Percentiles rank a stretch among this genome's conserved stretches.
Conservation (phyloP, 2,113 vertebrate genomes). For the Hippocampus zosterae region DNA sequence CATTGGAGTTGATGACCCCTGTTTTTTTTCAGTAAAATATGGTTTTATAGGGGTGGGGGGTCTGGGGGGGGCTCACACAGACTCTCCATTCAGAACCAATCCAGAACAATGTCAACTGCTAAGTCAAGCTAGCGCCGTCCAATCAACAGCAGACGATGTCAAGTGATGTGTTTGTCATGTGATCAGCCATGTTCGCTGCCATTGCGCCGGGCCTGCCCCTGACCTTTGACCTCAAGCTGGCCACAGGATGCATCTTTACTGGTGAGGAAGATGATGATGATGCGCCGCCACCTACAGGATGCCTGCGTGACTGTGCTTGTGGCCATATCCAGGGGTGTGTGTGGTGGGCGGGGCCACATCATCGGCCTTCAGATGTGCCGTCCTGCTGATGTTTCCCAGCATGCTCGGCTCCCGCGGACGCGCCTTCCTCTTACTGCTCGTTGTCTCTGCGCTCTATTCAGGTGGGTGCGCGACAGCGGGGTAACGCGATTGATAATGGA, state of each 20-base stretch:
- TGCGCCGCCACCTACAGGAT: not conserved
- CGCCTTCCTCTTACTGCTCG: conserved; percentile 70
- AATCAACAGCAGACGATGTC: not conserved
- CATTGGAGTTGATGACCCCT: too few relatives aligned
- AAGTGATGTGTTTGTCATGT: not conserved
- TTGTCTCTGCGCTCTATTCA: conserved; percentile 69
- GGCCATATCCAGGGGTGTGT: conserved; percentile 67
- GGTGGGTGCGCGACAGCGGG: conserved; percentile 59
- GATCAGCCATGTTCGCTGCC: conserved; percentile 41
- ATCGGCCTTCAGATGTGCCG: conserved; percentile 76
- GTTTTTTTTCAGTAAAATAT: too few relatives aligned
- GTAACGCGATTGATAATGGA: too few relatives aligned
- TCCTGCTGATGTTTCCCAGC: conserved; percentile 78
- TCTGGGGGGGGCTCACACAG: too few relatives aligned
- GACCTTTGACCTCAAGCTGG: conserved; percentile 40
- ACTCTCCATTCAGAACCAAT: too few relatives aligned
- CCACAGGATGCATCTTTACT: conserved; percentile 18
- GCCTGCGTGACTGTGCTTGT: not conserved
- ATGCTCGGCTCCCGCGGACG: conserved; percentile 81
- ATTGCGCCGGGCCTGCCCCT: conserved; percentile 34
- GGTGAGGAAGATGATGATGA: conserved; percentile 34
- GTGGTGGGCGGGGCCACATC: conserved; percentile 73
- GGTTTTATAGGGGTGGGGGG: too few relatives aligned
- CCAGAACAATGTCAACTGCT: not conserved
- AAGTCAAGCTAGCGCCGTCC: not conserved